Evolutionary conservation across 2,797 vertebrate genomes (phyloP).

Genomic region (Rachycentron canadum): DNA sequence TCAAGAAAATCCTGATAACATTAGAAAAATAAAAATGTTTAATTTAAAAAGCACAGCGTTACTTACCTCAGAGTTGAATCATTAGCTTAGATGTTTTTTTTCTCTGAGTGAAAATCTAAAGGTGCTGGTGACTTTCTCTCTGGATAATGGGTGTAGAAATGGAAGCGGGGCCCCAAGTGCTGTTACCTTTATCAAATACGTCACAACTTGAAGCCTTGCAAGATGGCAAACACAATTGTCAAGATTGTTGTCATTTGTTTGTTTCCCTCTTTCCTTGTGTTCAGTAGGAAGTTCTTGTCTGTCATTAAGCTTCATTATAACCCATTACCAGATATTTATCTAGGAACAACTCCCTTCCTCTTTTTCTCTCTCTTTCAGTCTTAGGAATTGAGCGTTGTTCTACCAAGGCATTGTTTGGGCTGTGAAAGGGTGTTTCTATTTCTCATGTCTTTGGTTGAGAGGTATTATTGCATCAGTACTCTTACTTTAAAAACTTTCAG

Average conservation of each 20-base stretch:
- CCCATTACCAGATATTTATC: conserved; percentile 89
- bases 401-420: conserved; percentile 76
- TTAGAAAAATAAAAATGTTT: not conserved
- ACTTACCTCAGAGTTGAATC: conserved; percentile 62
- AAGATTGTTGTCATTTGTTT: conserved; percentile 84
- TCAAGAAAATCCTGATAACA: not conserved
- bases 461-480: not conserved
- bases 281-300: conserved; percentile 84
- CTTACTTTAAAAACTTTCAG: not conserved
- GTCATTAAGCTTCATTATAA: conserved; percentile 87
- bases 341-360: conserved; percentile 87
- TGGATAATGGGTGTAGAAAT: conserved; percentile 52
- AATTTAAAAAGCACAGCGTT: not conserved
- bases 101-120: conserved; percentile 22
- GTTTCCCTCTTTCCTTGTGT: conserved; percentile 78
- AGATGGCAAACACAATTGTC: conserved; percentile 67
- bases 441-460: conserved; percentile 19
- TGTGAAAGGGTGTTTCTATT: conserved; percentile 46
- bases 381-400: conserved; percentile 50
- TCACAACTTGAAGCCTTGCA: conserved; percentile 67
- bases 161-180: conserved; percentile 30
- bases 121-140: conserved; percentile 39
- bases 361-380: conserved; percentile 71
- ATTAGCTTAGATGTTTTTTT: not conserved
- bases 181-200: conserved; percentile 61